Evolutionary conservation across 1,140 invertebrate genomes (phyloP).

Genomic region (Aphelinus certus): DNA sequence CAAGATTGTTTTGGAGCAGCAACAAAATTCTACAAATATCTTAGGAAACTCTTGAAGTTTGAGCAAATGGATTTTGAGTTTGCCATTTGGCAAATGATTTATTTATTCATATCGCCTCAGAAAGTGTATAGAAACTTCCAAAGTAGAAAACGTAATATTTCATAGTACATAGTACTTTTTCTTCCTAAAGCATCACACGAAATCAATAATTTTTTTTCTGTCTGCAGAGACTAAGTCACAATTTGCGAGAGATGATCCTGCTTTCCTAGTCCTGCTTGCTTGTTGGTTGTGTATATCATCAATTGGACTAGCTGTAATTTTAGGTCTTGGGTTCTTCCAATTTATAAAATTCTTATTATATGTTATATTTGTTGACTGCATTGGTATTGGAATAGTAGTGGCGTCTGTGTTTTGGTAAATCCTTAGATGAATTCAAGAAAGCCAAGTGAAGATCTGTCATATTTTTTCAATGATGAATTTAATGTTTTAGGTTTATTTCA

Average conservation of each 20-base stretch:
- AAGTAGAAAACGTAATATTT: slow-evolving; percentile 91
- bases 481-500: slow-evolving; percentile 78
- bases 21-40: slow-evolving; percentile 92
- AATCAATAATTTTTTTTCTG: slow-evolving; percentile 5
- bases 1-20: slow-evolving; percentile 84
- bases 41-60: slow-evolving; percentile 90
- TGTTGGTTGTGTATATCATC: slow-evolving; percentile 91
- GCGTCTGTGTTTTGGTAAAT: slow-evolving; percentile 89
- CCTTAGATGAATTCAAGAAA: no score
- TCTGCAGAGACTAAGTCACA: slow-evolving; percentile 94
- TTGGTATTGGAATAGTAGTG: slow-evolving; percentile 86
- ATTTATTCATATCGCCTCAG: slow-evolving; percentile 93
- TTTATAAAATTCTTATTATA: slow-evolving; percentile 91
- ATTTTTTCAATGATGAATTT: slow-evolving; percentile 26
- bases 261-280: slow-evolving; percentile 93
- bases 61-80: slow-evolving; percentile 99
- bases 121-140: slow-evolving; percentile 99
- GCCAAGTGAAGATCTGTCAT: background rate
- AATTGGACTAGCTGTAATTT: slow-evolving; percentile 85
- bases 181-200: background rate
- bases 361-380: slow-evolving; percentile 94
- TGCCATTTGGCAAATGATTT: slow-evolving; percentile 98
- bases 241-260: slow-evolving; percentile 98
- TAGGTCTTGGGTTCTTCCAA: slow-evolving; percentile 78
- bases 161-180: no score